Conservation (phyloP, 1,140 invertebrate species). For the Drosophila burlai region DNA sequence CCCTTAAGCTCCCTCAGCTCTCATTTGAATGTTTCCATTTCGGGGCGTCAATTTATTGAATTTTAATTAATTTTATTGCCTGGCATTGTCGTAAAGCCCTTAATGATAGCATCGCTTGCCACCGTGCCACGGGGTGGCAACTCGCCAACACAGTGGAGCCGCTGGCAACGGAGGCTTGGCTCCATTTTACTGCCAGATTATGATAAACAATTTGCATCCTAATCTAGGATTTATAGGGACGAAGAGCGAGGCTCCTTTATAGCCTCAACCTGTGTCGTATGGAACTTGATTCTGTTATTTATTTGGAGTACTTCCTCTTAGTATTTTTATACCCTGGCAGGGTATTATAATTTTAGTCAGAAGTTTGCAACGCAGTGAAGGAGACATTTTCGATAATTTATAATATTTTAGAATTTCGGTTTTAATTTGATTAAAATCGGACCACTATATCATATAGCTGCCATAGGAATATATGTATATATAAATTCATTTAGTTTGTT, state of each 20-base stretch:
- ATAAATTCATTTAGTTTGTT: too few relatives aligned
- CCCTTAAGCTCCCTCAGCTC: conserved; percentile 2
- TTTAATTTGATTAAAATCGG: too few relatives aligned
- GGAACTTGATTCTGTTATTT: background rate
- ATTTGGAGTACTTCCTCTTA: background rate
- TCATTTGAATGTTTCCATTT: conserved; percentile 62
- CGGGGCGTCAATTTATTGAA: conserved; percentile 77
- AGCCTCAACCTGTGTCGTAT: background rate
- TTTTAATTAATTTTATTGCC: conserved; percentile 83
- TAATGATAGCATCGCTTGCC: conserved; percentile 64
- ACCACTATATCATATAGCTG: too few relatives aligned
- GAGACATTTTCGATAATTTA: too few relatives aligned
- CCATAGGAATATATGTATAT: too few relatives aligned
- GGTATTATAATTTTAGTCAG: too few relatives aligned
- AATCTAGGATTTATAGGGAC: conserved; percentile 9
- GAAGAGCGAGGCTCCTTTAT: too few relatives aligned
- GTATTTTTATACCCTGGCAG: too few relatives aligned
- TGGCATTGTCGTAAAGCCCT: conserved; percentile 64
- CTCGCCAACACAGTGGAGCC: conserved; percentile 3
- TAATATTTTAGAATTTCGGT: too few relatives aligned
- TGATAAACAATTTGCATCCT: conserved; percentile 17
- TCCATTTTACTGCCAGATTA: conserved; percentile 34
- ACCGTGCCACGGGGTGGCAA: background rate
- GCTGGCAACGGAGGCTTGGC: background rate
- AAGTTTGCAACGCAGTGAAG: too few relatives aligned